These are phyloP conservation scores for Chrysomallon squamiferum DNA, from an alignment of 1,140 invertebrate species.

Conservation along the genomic window DNA sequence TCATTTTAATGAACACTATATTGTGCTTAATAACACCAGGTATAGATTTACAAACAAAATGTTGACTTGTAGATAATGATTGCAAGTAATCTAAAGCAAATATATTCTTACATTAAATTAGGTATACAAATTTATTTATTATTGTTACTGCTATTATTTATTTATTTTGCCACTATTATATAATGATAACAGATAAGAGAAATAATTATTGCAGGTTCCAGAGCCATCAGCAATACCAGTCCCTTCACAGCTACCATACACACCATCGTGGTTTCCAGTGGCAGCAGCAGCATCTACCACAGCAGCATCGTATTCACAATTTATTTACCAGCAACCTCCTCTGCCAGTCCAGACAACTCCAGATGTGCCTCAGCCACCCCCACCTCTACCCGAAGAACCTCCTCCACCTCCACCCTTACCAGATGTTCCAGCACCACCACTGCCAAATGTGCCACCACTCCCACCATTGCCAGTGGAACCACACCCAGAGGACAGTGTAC, in stretches of 20 bases:
- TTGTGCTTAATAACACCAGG: too few species aligned
- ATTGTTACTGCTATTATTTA: too few species aligned
- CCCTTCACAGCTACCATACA: too few species aligned
- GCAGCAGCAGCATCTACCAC: constrained; percentile 1
- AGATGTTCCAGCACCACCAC: constrained; percentile 10
- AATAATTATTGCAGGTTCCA: background rate
- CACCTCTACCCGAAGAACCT: constrained; percentile 10
- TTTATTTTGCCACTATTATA: too few species aligned
- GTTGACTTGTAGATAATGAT: too few species aligned
- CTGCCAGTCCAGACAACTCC: background rate
- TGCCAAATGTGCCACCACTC: constrained; percentile 14
- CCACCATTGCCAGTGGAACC: constrained; percentile 24
- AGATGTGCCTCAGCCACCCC: constrained; percentile 10
- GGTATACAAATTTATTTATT: too few species aligned
- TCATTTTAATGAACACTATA: too few species aligned
- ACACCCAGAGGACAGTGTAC: background rate
- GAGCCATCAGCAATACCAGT: background rate
- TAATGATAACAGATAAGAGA: too few species aligned
- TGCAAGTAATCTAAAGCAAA: too few species aligned
- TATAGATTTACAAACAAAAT: too few species aligned
- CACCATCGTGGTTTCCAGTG: background rate
- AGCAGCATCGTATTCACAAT: background rate
- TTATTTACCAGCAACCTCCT: background rate
- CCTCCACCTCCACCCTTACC: constrained; percentile 16
- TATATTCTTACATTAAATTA: too few species aligned